Evolutionary conservation across 2,113 vertebrate genomes (phyloP).

Genomic region (Ceyx cyanopectus): DNA sequence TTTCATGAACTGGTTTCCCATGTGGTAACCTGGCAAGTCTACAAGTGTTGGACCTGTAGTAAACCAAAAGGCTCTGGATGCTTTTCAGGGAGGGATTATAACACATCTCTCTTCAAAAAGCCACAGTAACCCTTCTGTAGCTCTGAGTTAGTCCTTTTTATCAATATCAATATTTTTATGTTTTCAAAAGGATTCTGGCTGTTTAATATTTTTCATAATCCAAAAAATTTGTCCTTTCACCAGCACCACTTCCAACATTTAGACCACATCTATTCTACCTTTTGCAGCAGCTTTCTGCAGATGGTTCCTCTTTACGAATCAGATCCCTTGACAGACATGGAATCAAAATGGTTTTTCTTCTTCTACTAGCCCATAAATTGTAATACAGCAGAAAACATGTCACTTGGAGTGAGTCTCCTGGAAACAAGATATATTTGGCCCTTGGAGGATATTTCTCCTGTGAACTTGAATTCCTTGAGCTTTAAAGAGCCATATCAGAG

Average conservation of each 20-base stretch:
- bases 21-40: conserved; percentile 39
- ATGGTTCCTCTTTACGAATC: background rate
- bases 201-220: background rate
- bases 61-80: conserved; percentile 7
- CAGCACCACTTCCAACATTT: background rate
- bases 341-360: background rate
- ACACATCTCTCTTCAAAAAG: background rate
- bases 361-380: background rate
- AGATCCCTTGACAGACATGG: background rate
- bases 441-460: background rate
- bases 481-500: background rate
- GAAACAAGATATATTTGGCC: background rate
- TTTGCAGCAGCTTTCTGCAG: background rate
- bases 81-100: background rate
- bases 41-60: background rate
- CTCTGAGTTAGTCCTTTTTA: background rate
- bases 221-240: background rate
- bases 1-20: conserved; percentile 38
- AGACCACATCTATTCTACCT: background rate
- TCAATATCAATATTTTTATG: background rate
- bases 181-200: background rate
- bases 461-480: background rate
- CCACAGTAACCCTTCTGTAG: background rate
- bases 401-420: background rate
- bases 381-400: background rate